Base-by-base conservation (phyloP, 2,888 invertebrate genomes). In the Ariolimax columbianus region DNA sequence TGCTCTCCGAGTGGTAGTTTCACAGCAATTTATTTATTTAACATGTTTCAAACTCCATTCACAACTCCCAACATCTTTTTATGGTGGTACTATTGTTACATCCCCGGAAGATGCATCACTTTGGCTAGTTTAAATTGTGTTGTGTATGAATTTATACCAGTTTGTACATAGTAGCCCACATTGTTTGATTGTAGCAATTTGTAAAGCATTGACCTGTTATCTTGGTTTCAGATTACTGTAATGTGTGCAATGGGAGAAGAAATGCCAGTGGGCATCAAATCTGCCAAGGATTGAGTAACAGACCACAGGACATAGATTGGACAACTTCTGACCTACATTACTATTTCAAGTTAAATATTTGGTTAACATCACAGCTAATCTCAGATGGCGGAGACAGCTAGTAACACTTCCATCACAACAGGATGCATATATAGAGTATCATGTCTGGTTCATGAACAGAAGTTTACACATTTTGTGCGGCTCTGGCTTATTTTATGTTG, bases 211-310 rank as follows among this genome's bases (percentile, higher is more conserved):
- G 26, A n/a, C n/a, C n/a, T n/a, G n/a, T 33, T 3, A 23, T 38
- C 38, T 72, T 72, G 72, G n/a, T 86, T 87, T 55, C 86, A 89
- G 90, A 85, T 89, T 14, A 90, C 90, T 40, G 90, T 91, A 33
- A 77, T 90, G 51, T 84, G 84, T 40, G 88, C 90, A 51, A 89
- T 90, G 89, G 89, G 84, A 36, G 87, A 88, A 47, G 91, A 91
- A 73, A 23, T 23, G 9, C 83, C 89, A n/a, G 81, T 88, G 36
- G 84, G 83, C 47, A 51, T 77, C 19, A 90, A 91, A 85, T 19
- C 59, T 19, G 82, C 55, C 40, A 88, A 83, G 55, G 86, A 86
- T 11, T 86, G 80, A 86, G 36, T 66, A 33, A 43, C 51, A 33
- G 40, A 23, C 43, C 17, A 14, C 4, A 43, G 80, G 66, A 63